phyloP scores from a whole-genome alignment of 2,113 vertebrate species.

The Ondatra zibethicus region DNA sequence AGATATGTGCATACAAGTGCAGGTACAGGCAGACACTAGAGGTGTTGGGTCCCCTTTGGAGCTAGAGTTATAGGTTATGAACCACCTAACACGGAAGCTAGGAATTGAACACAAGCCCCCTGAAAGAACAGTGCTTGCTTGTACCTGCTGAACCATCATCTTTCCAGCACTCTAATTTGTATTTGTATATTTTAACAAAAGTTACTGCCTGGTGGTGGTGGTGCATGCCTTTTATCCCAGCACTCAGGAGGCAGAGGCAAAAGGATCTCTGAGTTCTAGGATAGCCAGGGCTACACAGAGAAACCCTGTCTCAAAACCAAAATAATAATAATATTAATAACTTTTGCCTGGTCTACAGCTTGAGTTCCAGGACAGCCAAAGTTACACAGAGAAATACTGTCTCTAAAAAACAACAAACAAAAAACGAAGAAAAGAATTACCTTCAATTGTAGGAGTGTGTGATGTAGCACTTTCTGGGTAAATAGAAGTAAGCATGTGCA shows the following conservation, averaged over 20 bases:
- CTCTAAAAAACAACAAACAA: no score
- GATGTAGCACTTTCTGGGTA: neutral
- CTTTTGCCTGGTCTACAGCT: neutral
- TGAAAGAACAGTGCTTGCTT: neutral
- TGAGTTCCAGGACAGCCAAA: neutral
- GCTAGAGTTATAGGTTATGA: neutral
- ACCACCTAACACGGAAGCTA: neutral
- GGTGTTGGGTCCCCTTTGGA: neutral
- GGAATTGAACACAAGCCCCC: neutral
- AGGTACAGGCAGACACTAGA: neutral
- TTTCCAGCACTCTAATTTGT: neutral
- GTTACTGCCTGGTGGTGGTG: neutral
- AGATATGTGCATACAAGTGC: neutral
- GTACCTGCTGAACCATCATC: neutral
- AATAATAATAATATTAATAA: neutral
- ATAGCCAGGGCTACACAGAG: neutral
- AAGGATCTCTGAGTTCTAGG: neutral
- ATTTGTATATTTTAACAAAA: conserved; percentile 1
- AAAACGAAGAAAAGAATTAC: neutral
- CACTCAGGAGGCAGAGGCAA: neutral
- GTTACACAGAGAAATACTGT: neutral
- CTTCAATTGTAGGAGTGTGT: neutral
- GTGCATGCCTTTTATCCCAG: neutral
- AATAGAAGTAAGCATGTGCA: neutral
- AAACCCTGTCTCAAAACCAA: neutral